phyloP scores from a whole-genome alignment of 2,113 vertebrate species.

The Aphyosemion australe region DNA sequence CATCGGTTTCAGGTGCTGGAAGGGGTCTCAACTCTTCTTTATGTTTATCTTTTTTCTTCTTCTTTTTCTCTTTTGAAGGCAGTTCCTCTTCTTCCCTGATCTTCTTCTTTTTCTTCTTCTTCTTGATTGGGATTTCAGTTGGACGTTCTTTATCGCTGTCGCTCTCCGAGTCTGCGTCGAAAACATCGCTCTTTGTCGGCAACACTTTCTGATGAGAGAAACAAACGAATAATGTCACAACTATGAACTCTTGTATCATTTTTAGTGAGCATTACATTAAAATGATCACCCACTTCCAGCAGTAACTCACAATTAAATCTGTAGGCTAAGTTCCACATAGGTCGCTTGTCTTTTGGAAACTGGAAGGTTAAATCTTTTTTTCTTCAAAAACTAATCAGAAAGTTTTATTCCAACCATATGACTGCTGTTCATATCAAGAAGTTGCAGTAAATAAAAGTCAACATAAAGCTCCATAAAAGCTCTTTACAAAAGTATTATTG shows the following conservation, averaged over 20 bases:
- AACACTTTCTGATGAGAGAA: constrained; percentile 78
- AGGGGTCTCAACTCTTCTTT: constrained; percentile 85
- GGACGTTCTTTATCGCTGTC: constrained; percentile 85
- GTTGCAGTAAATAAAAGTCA: background rate
- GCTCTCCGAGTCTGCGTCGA: constrained; percentile 90
- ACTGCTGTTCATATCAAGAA: background rate
- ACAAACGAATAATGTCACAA: constrained; percentile 2
- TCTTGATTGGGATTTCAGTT: constrained; percentile 78
- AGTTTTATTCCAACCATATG: background rate
- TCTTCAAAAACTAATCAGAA: too few relatives aligned
- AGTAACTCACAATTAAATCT: background rate
- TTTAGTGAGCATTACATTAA: background rate
- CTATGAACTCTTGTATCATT: background rate
- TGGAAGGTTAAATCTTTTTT: too few relatives aligned
- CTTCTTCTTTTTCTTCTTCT: constrained; percentile 85
- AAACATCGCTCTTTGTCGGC: constrained; percentile 85
- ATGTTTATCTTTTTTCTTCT: constrained; percentile 77
- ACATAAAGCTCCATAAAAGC: accelerated
- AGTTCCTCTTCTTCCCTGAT: constrained; percentile 75
- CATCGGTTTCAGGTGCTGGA: constrained; percentile 86
- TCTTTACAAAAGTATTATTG: background rate
- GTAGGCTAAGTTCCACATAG: background rate
- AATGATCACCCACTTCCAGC: background rate
- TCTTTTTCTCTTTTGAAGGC: constrained; percentile 79
- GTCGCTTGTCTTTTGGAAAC: too few relatives aligned